Evolutionary conservation across 2,888 invertebrate species (phyloP).

Genomic region (Thymelicus acteon): DNA sequence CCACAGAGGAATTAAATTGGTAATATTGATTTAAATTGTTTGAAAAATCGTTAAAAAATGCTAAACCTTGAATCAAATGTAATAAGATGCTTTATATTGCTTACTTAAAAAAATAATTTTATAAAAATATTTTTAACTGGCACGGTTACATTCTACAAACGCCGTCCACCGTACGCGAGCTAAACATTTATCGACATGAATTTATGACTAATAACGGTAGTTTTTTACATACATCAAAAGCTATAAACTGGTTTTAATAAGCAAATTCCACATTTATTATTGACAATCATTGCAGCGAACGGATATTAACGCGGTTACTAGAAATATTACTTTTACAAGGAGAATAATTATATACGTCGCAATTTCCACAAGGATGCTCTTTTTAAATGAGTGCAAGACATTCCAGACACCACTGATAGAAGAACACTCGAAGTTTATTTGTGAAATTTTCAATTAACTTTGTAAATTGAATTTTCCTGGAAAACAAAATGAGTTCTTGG

Average conservation of each 20-base stretch:
- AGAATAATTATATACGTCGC: neutral
- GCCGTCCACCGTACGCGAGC: neutral
- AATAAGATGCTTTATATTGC: too few species aligned
- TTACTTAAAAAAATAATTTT: too few species aligned
- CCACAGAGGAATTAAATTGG: too few species aligned
- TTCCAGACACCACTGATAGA: neutral
- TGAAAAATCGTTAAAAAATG: too few species aligned
- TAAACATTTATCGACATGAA: constrained; percentile 32
- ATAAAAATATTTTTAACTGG: too few species aligned
- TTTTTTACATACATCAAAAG: constrained; percentile 56
- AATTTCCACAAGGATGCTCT: neutral
- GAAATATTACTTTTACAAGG: neutral
- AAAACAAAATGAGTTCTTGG: too few species aligned
- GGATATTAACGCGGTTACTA: neutral
- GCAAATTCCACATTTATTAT: constrained; percentile 38
- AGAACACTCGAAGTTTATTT: neutral
- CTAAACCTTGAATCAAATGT: too few species aligned
- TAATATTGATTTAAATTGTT: too few species aligned
- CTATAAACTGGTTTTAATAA: constrained; percentile 52
- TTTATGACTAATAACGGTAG: constrained; percentile 56
- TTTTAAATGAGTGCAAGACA: neutral
- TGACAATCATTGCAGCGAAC: constrained; percentile 12
- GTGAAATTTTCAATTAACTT: too few species aligned
- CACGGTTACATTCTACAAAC: neutral
- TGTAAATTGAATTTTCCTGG: too few species aligned